Evolutionary conservation across 2,888 invertebrate genomes (phyloP), one percentile per base, ranked within the genome.

Genomic region (Pollenia amentaria): DNA sequence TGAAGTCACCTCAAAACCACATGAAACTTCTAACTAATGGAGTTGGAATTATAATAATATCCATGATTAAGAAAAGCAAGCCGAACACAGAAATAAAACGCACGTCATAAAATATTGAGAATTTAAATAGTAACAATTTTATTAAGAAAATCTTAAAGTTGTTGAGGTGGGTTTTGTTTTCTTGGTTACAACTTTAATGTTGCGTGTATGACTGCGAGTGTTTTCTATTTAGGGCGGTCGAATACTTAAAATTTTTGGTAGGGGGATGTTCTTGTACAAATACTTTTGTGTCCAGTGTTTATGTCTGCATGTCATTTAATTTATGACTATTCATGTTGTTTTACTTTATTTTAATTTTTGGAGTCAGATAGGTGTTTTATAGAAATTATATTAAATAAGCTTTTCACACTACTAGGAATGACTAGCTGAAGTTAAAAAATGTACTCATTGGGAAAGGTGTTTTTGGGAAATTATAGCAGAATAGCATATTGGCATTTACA

Each of bases 291-390:
- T 48, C 55, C 70, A 51, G n/a, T 53, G 65, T 55, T 70, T 57
- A 65, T 70, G 76, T 76, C 62, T 80, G 80, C 80, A 81, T 67
- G 84, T 77, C 80, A 84, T 46, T 77, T 77, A 76, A 69, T 83
- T 73, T 72, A 83, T 83, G 46, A 72, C 64, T 57, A 51, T 64
- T 64, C 46, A 70, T 73, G 60, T 64, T 51, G 21, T 64, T 75
- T 73, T 70, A 3, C 55, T 51, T 44, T 18, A 57, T 73, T 64
- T 29, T 80, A 29, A 16, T 42, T 18, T 53, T 62, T 70, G 44
- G 55, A 64, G 79, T 72, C 83, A 83, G 83, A 83, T 75, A 82
- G 48, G 72, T 67, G 65, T 65, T 75, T 48, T 16, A 55, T 16
- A 62, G n/a, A 42, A 62, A n/a, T 51, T 44, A 29, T 65, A 38